Evolutionary conservation across 2,888 invertebrate genomes (phyloP).

Genomic region (Drosophila pseudotakahashii): DNA sequence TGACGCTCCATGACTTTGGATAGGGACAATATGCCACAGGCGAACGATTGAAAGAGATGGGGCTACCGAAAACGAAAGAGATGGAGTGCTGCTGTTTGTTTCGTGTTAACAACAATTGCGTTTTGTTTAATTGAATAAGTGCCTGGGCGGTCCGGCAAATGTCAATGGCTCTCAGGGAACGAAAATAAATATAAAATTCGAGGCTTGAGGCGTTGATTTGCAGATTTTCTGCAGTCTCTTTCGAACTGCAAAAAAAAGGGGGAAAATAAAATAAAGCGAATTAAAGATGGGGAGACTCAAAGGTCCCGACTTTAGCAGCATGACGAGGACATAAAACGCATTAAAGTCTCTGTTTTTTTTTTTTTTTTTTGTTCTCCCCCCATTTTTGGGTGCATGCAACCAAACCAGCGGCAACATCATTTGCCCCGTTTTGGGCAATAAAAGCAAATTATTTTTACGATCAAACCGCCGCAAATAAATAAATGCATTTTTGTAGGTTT

Average conservation of each 20-base stretch:
- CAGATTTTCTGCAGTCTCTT: slow-evolving; percentile 19
- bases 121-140: slow-evolving; percentile 75
- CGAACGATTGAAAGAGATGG: not conserved
- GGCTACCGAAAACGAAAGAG: slow-evolving; percentile 38
- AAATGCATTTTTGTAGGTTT: slow-evolving; percentile 57
- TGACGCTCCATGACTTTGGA: slow-evolving; percentile 77
- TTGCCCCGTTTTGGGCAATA: slow-evolving; percentile 55
- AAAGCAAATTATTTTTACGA: slow-evolving; percentile 76
- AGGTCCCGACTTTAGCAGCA: slow-evolving; percentile 25
- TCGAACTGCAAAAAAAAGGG: not conserved
- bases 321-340: slow-evolving; percentile 63
- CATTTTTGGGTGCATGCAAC: slow-evolving; percentile 53
- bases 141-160: slow-evolving; percentile 47
- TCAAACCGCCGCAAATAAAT: slow-evolving; percentile 68
- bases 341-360: slow-evolving; percentile 45
- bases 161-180: slow-evolving; percentile 48
- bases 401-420: slow-evolving; percentile 45
- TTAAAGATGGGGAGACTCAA: slow-evolving; percentile 15
- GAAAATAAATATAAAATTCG: slow-evolving; percentile 25
- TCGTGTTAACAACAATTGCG: slow-evolving; percentile 48
- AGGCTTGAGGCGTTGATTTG: slow-evolving; percentile 48
- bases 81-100: slow-evolving; percentile 11
- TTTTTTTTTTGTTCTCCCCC: not conserved
- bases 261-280: slow-evolving; percentile 48
- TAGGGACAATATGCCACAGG: slow-evolving; percentile 37